phyloP scores from a whole-genome alignment of 2,888 invertebrate species.

The Bellardia pandia region DNA sequence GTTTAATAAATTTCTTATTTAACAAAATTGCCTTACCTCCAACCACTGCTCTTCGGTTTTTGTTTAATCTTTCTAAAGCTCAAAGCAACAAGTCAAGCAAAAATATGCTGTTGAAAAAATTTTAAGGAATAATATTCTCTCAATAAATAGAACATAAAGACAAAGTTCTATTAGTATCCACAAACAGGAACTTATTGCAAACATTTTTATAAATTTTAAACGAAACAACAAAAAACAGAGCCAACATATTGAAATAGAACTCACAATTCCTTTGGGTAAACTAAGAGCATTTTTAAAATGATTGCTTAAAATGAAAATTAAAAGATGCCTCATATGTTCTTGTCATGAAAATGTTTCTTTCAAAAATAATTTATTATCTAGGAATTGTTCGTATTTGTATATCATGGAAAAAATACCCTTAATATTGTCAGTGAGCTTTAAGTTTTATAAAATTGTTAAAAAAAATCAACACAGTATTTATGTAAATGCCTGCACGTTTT shows the following conservation, averaged over 20 bases:
- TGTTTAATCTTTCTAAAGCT: background rate
- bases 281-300: background rate
- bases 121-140: too few species aligned
- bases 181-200: too few species aligned
- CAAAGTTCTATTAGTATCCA: too few species aligned
- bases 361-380: constrained; percentile 5
- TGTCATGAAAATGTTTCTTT: background rate
- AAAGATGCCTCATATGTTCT: background rate
- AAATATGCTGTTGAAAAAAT: background rate
- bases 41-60: background rate
- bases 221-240: too few species aligned
- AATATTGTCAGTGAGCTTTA: background rate
- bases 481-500: too few species aligned
- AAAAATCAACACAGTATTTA: too few species aligned
- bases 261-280: background rate
- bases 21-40: background rate
- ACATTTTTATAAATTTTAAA: too few species aligned
- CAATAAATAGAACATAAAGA: too few species aligned
- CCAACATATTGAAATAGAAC: too few species aligned
- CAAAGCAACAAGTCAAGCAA: constrained; percentile 12
- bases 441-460: background rate
- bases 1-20: background rate
- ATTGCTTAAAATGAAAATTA: background rate
- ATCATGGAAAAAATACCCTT: background rate
- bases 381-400: background rate